Percentiles rank a stretch among this genome's conserved stretches.
Conservation (phyloP, 2,888 invertebrate species). For the Drosophila greeni region DNA sequence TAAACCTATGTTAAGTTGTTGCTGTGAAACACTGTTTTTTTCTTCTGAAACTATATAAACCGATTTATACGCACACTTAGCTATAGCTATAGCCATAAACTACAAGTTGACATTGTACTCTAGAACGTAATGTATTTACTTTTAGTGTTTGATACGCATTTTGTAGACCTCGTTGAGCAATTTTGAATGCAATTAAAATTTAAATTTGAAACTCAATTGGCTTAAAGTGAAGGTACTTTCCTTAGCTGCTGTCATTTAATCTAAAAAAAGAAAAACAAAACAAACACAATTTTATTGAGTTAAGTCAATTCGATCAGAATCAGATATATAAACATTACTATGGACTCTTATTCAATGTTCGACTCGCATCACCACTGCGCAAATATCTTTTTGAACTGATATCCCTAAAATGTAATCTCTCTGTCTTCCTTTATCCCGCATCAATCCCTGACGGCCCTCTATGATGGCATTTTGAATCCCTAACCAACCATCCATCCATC, state of each 20-base stretch:
- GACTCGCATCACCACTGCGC: conserved; percentile 28
- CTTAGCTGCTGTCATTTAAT: conserved; percentile 6
- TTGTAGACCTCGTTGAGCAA: conserved; percentile 36
- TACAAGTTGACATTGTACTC: conserved; percentile 8
- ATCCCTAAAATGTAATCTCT: conserved; percentile 51
- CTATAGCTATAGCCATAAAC: conserved; percentile 15
- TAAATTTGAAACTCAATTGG: conserved; percentile 17
- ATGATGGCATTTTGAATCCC: conserved; percentile 4
- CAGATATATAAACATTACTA: conserved; percentile 11
- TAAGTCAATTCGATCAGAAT: conserved; percentile 26
- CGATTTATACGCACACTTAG: conserved; percentile 22
- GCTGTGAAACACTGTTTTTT: conserved; percentile 4
- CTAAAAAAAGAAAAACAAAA: conserved; percentile 43
- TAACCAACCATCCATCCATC: conserved; percentile 3
- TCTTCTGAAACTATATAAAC: not conserved
- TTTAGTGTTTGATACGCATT: conserved; percentile 26
- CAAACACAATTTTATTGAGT: conserved; percentile 59
- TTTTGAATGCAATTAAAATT: conserved; percentile 40
- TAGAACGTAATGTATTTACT: conserved; percentile 7
- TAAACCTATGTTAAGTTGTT: conserved; percentile 22
- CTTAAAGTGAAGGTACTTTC: conserved; percentile 5
- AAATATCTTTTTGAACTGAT: conserved; percentile 38
- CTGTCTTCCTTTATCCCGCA: conserved; percentile 52
- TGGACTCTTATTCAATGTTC: conserved; percentile 14
- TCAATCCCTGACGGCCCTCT: conserved; percentile 24